phyloP scores from a whole-genome alignment of 2,888 invertebrate species.

The Himalopsyche tibetana region DNA sequence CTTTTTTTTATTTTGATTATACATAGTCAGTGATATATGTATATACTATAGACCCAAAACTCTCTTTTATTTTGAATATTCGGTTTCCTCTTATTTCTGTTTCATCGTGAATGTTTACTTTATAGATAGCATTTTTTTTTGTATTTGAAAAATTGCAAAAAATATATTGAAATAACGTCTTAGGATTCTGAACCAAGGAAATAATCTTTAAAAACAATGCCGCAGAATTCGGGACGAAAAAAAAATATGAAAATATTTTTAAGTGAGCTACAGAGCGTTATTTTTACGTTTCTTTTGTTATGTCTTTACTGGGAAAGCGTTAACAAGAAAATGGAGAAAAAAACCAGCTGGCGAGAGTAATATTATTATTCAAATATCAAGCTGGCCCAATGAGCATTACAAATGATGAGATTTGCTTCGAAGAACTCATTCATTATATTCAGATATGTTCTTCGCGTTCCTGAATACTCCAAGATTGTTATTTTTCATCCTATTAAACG shows the following conservation, averaged over 20 bases:
- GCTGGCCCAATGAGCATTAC: neutral
- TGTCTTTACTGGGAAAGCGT: neutral
- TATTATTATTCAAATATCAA: slow-evolving; percentile 2
- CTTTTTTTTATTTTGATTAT: too few relatives aligned
- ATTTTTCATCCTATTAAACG: too few relatives aligned
- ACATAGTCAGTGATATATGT: too few relatives aligned
- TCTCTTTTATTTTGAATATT: too few relatives aligned
- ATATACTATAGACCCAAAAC: too few relatives aligned
- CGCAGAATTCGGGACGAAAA: neutral
- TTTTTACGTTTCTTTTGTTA: slow-evolving; percentile 34
- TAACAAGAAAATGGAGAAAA: neutral
- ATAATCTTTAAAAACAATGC: neutral
- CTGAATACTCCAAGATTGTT: too few relatives aligned
- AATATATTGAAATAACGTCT: neutral
- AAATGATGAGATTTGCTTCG: slow-evolving; percentile 2
- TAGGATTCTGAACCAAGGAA: neutral
- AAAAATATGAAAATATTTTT: neutral
- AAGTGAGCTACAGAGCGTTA: slow-evolving; percentile 8
- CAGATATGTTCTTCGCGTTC: too few relatives aligned
- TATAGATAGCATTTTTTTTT: too few relatives aligned
- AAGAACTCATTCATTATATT: neutral
- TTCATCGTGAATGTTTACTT: too few relatives aligned
- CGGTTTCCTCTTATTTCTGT: too few relatives aligned
- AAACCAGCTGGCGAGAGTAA: neutral
- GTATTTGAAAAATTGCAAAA: neutral